Evolutionary conservation across 2,888 invertebrate species (phyloP).

Genomic region (Melinaea marsaeus): DNA sequence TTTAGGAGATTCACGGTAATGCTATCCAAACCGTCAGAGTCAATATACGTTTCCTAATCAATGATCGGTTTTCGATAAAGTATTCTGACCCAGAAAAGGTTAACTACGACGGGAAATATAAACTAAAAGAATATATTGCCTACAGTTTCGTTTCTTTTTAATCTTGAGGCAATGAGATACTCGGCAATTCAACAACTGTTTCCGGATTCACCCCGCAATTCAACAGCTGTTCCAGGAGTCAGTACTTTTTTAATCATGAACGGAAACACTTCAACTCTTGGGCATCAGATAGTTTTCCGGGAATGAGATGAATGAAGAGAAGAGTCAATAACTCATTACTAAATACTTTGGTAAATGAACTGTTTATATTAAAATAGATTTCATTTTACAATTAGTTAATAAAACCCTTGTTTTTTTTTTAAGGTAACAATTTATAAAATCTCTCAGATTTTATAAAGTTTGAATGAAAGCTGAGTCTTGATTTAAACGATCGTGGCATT

Average conservation of each 20-base stretch:
- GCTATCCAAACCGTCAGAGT: too few species aligned
- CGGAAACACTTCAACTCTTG: conserved; percentile 26
- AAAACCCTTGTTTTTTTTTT: too few species aligned
- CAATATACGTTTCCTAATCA: not conserved
- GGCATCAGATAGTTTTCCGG: conserved; percentile 22
- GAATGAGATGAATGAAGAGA: conserved; percentile 6
- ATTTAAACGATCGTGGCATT: too few species aligned
- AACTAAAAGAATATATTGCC: conserved; percentile 3
- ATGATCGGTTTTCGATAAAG: not conserved
- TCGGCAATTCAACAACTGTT: conserved; percentile 16
- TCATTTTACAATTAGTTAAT: too few species aligned
- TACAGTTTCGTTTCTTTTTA: not conserved
- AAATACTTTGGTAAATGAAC: too few species aligned
- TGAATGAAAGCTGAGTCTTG: too few species aligned
- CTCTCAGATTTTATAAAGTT: too few species aligned
- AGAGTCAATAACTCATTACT: not conserved
- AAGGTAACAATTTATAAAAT: too few species aligned
- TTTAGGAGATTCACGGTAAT: too few species aligned
- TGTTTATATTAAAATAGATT: too few species aligned
- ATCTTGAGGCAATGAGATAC: conserved; percentile 5
- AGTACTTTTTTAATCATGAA: conserved; percentile 30
- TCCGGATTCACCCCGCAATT: conserved; percentile 22
- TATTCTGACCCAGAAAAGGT: not conserved
- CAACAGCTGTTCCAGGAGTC: conserved; percentile 29
- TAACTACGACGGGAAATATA: not conserved